Conservation (phyloP, 2,888 invertebrate genomes). For the Himalopsyche tibetana region DNA sequence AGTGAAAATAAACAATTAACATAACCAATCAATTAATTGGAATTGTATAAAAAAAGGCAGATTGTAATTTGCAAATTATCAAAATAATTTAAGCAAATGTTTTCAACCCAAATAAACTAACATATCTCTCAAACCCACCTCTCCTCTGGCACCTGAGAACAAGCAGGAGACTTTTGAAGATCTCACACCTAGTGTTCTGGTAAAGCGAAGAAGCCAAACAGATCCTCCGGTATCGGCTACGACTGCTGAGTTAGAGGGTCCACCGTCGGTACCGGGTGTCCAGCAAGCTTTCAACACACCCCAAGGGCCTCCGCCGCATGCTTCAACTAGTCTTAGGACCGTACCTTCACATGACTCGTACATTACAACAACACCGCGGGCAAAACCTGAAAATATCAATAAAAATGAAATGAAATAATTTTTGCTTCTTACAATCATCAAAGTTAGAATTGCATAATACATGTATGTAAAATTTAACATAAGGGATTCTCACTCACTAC, state of each 20-base stretch:
- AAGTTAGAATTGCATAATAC: too few relatives aligned
- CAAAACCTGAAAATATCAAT: conserved; percentile 71
- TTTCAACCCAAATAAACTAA: background rate
- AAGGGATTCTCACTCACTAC: too few relatives aligned
- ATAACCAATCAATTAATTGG: too few relatives aligned
- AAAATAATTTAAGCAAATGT: background rate
- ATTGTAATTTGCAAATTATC: background rate
- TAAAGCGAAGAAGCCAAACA: conserved; percentile 95
- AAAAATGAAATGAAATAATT: background rate
- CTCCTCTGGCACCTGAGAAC: conserved; percentile 98
- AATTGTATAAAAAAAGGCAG: too few relatives aligned
- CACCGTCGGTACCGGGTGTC: conserved; percentile 74
- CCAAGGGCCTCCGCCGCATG: conserved; percentile 75
- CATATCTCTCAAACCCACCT: conserved; percentile 76
- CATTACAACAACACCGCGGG: conserved; percentile 92
- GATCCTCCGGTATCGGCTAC: conserved; percentile 96
- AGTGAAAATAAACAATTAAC: background rate
- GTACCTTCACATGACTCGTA: conserved; percentile 90
- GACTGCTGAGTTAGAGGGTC: conserved; percentile 83
- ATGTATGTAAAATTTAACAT: too few relatives aligned
- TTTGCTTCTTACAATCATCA: too few relatives aligned
- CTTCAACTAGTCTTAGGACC: conserved; percentile 81
- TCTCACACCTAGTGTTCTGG: conserved; percentile 90
- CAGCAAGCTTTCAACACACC: conserved; percentile 74
- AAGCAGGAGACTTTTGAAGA: conserved; percentile 94